phyloP scores from a whole-genome alignment of 2,888 invertebrate species.

The Ectemnius cavifrons region DNA sequence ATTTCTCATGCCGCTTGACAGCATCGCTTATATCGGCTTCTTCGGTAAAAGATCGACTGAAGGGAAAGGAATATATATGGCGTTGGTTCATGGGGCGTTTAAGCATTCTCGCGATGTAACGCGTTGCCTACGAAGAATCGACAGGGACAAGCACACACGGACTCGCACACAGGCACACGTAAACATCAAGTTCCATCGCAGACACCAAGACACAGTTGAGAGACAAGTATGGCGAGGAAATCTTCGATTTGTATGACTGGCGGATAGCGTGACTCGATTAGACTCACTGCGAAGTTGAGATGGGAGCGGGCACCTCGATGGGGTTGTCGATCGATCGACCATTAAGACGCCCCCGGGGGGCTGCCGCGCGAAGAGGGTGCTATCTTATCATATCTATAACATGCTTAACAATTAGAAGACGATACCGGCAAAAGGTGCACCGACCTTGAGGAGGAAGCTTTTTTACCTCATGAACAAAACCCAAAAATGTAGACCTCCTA shows the following conservation, averaged over 20 bases:
- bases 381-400: slow-evolving; percentile 70
- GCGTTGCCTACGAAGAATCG: background rate
- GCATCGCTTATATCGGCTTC: too few species aligned
- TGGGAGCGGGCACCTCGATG: slow-evolving; percentile 22
- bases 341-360: slow-evolving; percentile 30
- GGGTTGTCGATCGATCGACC: slow-evolving; percentile 41
- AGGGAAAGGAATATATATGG: too few species aligned
- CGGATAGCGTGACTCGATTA: slow-evolving; percentile 24
- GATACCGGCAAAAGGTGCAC: slow-evolving; percentile 28
- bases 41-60: too few species aligned
- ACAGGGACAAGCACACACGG: background rate
- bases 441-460: slow-evolving; percentile 51
- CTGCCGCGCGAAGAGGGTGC: slow-evolving; percentile 38
- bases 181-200: background rate
- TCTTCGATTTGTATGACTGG: slow-evolving; percentile 1
- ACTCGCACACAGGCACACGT: background rate
- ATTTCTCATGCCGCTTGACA: too few species aligned
- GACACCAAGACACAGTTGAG: background rate
- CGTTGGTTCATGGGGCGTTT: background rate
- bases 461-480: slow-evolving; percentile 63
- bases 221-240: background rate
- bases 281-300: slow-evolving; percentile 28
- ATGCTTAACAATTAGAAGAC: slow-evolving; percentile 67
- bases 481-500: slow-evolving; percentile 40
- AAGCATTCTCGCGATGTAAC: background rate